Conservation (phyloP, 2,797 vertebrate species). For the Synaphobranchus kaupii region DNA sequence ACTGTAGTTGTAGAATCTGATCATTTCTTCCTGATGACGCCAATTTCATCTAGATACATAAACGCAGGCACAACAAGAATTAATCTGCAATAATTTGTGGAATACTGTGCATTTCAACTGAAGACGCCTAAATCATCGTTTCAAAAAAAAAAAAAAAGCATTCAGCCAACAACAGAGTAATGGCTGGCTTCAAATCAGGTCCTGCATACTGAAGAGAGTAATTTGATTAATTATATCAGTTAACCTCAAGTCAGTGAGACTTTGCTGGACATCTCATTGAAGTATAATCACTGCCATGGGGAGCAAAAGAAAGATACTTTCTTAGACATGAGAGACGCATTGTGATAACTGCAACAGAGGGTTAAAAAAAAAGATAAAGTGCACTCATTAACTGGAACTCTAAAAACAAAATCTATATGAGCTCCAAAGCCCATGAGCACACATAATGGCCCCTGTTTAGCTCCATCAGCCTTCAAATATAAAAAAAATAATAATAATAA, state of each 20-base stretch:
- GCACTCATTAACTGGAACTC: slow-evolving; percentile 8
- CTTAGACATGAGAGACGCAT: background rate
- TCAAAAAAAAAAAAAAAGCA: background rate
- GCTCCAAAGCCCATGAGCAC: background rate
- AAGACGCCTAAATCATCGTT: background rate
- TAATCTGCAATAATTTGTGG: background rate
- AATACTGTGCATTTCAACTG: background rate
- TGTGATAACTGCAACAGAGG: background rate
- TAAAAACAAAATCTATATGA: background rate
- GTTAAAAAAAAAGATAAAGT: background rate
- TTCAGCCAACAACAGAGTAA: background rate
- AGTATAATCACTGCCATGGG: slow-evolving; percentile 1
- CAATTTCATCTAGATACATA: background rate
- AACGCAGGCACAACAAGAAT: background rate
- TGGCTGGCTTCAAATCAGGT: background rate
- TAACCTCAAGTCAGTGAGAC: slow-evolving; percentile 12
- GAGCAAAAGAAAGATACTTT: background rate
- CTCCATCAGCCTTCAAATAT: background rate
- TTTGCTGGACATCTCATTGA: slow-evolving; percentile 13
- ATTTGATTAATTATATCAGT: slow-evolving; percentile 31
- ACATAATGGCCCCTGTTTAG: background rate
- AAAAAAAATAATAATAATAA: background rate
- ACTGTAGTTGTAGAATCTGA: background rate
- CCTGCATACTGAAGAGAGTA: background rate
- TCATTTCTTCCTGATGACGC: background rate